Percentiles rank a stretch among this genome's conserved stretches.
Evolutionary conservation across 2,797 vertebrate genomes (phyloP).

Genomic region (Smutsia temminckii): DNA sequence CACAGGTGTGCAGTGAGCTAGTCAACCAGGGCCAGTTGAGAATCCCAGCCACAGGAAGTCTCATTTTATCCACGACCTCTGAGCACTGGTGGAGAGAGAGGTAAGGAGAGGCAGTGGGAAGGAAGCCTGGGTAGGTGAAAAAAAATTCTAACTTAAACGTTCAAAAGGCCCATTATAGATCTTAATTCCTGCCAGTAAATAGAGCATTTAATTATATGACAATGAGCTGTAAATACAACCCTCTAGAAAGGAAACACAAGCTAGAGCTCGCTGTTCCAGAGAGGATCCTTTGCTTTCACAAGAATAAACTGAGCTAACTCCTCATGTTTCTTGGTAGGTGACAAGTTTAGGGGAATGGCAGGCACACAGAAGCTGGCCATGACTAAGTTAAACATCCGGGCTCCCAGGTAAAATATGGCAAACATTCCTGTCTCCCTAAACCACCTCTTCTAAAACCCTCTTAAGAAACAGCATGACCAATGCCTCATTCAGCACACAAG

Average conservation of each 20-base stretch:
- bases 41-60: too few species aligned
- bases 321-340: neutral
- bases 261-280: neutral
- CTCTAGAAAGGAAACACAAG: neutral
- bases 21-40: too few species aligned
- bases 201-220: neutral
- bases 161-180: neutral
- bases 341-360: neutral
- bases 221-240: neutral
- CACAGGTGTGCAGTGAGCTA: too few species aligned
- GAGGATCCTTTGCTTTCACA: neutral
- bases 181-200: constrained; percentile 46
- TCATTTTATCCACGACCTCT: neutral
- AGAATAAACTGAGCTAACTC: neutral
- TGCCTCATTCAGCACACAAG: neutral
- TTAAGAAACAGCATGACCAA: neutral
- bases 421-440: neutral
- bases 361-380: neutral
- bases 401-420: neutral
- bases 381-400: neutral
- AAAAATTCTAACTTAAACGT: constrained; percentile 27
- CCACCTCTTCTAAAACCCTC: neutral
- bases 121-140: neutral
- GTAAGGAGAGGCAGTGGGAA: neutral
- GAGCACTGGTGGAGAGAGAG: neutral